Evolutionary conservation across 2,888 invertebrate species (phyloP).

Genomic region (Trachelus troglodyta): DNA sequence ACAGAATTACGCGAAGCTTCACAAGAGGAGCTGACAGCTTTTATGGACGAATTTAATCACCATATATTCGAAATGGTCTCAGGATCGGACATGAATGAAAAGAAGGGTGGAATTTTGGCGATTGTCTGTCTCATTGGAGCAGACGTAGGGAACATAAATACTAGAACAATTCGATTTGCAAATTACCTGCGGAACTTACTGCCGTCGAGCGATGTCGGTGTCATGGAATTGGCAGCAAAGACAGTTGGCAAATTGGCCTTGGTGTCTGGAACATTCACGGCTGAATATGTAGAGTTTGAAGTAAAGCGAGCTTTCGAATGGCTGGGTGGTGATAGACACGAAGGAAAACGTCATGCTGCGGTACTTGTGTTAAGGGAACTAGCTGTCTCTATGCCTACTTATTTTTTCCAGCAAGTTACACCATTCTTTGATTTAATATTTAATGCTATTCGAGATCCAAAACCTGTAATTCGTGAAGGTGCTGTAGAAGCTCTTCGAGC

Average conservation of each 20-base stretch:
- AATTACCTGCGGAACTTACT: slow-evolving; percentile 91
- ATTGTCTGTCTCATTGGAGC: slow-evolving; percentile 95
- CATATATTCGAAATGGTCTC: slow-evolving; percentile 97
- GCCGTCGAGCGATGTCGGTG: slow-evolving; percentile 90
- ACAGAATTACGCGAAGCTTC: slow-evolving; percentile 91
- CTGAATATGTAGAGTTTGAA: slow-evolving; percentile 98
- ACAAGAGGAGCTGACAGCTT: slow-evolving; percentile 88
- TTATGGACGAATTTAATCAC: slow-evolving; percentile 95
- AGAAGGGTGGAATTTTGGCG: slow-evolving; percentile 94
- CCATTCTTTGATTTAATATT: slow-evolving; percentile 95
- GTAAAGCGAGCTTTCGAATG: slow-evolving; percentile 96
- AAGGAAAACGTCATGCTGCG: slow-evolving; percentile 92
- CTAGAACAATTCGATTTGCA: slow-evolving; percentile 90
- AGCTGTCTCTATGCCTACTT: slow-evolving; percentile 95
- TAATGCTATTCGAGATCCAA: slow-evolving; percentile 90
- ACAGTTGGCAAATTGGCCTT: slow-evolving; percentile 94
- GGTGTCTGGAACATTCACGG: slow-evolving; percentile 91
- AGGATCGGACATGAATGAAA: slow-evolving; percentile 91
- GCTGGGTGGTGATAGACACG: slow-evolving; percentile 90
- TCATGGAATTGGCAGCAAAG: slow-evolving; percentile 96
- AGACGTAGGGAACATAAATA: slow-evolving; percentile 92
- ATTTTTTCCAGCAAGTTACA: slow-evolving; percentile 95
- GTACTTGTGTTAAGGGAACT: slow-evolving; percentile 92
- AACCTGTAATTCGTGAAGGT: slow-evolving; percentile 90
- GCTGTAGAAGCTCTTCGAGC: slow-evolving; percentile 95